Evolutionary conservation across 2,888 invertebrate species (phyloP), one percentile per base, ranked within the genome.

Genomic region (Ctenicera cuprea): DNA sequence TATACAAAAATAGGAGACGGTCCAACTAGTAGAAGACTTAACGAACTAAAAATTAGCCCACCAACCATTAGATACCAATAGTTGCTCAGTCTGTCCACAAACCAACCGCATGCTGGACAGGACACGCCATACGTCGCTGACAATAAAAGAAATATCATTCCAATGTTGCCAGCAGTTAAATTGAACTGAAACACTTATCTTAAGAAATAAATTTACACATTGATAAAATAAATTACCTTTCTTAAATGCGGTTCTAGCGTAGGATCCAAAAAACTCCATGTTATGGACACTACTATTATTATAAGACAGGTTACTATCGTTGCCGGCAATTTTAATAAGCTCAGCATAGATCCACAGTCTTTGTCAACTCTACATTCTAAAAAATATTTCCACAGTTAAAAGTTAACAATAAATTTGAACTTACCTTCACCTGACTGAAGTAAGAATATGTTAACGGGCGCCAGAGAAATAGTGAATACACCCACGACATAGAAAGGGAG

Each of bases 401-500:
- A 5, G 0, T 14, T 33, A 16, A 5, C 11, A 9, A 33, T 30
- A 22, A 54, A 14, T 20, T n/a, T 33, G 16, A 12, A 59, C 12
- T 14, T 65, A 33, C 92, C 91, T 84, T 89, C 89, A 80, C 90
- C 89, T 71, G 90, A 87, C 26, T 91, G 90, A 14, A 93, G 87
- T 62, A 92, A 85, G 78, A 88, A 89, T 80, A 88, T 88, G 84
- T 91, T 93, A 76, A 93, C 86, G 0, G 93, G 92, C 38, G 92
- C 91, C 22, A 90, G 89, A 30, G 90, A 74, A 18, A 94, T 86
- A 89, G 93, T 92, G 70, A 92, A 86, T 18, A 90, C 83, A 77
- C 95, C 94, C 71, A 94, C 89, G 75, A 90, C 89, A 86, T 92
- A 94, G 87, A 95, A 95, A 78, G 95, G 94, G 80, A 94, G 86